Conservation (phyloP, 2,113 vertebrate species). For the Phaetusa simplex region DNA sequence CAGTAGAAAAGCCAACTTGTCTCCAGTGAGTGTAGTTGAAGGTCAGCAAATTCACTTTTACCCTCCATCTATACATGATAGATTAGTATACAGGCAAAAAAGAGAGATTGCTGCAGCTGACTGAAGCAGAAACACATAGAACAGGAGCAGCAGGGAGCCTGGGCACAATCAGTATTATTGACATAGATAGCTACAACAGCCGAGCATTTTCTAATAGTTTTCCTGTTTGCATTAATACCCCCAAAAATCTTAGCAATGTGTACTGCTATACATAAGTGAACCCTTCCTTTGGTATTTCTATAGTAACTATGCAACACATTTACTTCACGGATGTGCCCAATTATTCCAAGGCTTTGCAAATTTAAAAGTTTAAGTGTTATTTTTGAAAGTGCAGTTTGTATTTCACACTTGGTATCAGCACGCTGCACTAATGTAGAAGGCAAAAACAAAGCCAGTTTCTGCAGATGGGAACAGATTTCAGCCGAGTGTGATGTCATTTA, state of each 20-base stretch:
- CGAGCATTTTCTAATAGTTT: not conserved
- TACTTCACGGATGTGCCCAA: not conserved
- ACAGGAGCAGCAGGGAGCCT: not conserved
- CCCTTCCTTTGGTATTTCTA: not conserved
- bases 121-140: not conserved
- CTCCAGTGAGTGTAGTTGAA: not conserved
- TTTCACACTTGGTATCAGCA: not conserved
- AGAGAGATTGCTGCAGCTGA: not conserved
- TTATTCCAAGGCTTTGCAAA: not conserved
- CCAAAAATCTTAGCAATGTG: not conserved
- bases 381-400: not conserved
- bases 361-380: not conserved
- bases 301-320: not conserved
- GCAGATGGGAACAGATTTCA: slow-evolving; percentile 50
- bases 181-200: not conserved
- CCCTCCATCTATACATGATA: not conserved
- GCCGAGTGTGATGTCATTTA: slow-evolving; percentile 4
- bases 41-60: not conserved
- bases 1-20: not conserved
- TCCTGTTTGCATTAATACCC: not conserved
- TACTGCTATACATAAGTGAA: not conserved
- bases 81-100: not conserved
- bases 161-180: not conserved
- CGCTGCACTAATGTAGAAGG: not conserved
- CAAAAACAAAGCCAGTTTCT: slow-evolving; percentile 43